phyloP scores from a whole-genome alignment of 2,888 invertebrate species.

The Standfussiana lucernea region DNA sequence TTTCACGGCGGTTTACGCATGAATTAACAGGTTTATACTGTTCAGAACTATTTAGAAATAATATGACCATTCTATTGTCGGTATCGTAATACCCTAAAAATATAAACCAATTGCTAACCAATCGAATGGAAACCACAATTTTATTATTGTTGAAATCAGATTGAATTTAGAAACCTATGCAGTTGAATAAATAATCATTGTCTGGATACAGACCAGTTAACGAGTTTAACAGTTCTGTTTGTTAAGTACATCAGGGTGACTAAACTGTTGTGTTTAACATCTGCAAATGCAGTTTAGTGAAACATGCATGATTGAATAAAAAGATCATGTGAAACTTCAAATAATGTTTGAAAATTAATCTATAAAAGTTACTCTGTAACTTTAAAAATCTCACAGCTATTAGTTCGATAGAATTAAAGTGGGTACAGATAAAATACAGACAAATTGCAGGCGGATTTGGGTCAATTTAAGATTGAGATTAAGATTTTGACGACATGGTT shows the following conservation, averaged over 20 bases:
- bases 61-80: background rate
- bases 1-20: background rate
- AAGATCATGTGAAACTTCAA: background rate
- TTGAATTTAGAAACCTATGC: conserved; percentile 28
- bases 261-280: background rate
- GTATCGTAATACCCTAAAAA: background rate
- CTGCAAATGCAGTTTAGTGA: conserved; percentile 21
- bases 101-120: conserved; percentile 1
- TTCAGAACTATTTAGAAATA: background rate
- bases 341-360: background rate
- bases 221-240: conserved; percentile 7
- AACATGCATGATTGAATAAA: background rate
- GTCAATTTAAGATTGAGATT: background rate
- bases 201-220: background rate
- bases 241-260: background rate
- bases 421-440: background rate
- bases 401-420: background rate
- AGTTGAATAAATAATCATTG: background rate
- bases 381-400: background rate
- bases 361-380: background rate
- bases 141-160: conserved; percentile 45
- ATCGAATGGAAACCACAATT: conserved; percentile 31
- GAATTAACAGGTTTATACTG: background rate
- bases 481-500: no score
- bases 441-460: background rate